phyloP scores from a whole-genome alignment of 2,797 vertebrate species.

The Prionace glauca region DNA sequence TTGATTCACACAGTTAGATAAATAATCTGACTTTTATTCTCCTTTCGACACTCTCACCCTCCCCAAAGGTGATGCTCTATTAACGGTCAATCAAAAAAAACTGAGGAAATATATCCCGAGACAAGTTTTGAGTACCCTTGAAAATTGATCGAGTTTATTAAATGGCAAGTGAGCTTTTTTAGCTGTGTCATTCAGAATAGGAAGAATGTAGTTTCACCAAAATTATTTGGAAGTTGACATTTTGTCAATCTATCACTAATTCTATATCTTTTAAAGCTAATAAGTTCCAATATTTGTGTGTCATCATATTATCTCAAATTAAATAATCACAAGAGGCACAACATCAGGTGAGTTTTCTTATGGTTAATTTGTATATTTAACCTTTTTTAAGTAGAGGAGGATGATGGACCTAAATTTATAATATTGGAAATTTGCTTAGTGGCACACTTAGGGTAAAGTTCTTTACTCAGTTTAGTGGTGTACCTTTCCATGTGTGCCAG shows the following conservation, averaged over 20 bases:
- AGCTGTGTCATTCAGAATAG: background rate
- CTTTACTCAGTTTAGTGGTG: background rate
- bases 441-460: background rate
- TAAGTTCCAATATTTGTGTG: background rate
- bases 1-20: background rate
- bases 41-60: too few species aligned
- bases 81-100: background rate
- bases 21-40: background rate
- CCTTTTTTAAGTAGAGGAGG: background rate
- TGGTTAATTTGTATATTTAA: background rate
- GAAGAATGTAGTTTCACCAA: background rate
- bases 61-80: background rate
- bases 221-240: background rate
- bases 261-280: background rate
- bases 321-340: background rate
- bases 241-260: background rate
- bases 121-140: background rate
- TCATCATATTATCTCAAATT: background rate
- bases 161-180: background rate
- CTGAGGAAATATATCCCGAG: background rate
- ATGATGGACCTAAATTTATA: background rate
- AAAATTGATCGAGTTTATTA: background rate
- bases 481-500: background rate
- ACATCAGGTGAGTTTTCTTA: background rate
- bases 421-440: slow-evolving; percentile 10